Evolutionary conservation across 2,113 vertebrate species (phyloP), one percentile per base, ranked within the genome.

Genomic region (Malurus alboscapulatus): DNA sequence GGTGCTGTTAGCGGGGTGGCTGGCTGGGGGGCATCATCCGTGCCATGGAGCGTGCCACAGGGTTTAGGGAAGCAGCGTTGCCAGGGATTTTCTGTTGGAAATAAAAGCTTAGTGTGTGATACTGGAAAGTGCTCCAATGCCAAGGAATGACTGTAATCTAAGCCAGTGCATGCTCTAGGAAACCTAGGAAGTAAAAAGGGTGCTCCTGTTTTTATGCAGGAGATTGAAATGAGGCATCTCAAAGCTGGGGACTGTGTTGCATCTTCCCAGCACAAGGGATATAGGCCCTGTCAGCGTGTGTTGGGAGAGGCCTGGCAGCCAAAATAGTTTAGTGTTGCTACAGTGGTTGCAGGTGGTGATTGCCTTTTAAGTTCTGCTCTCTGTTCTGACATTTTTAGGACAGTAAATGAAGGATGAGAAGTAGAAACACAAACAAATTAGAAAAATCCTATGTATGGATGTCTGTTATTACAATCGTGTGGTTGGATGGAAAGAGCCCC

Each of bases 311-410:
- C n/a, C 45, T 88, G 92, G 19, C 80, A 94, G 83, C 93, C 86
- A 72, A 40, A 90, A 61, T 54, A 85, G 54, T 48, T 93, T 1
- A 51, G 76, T 63, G 68, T 71, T 81, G 86, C 72, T 88, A 9
- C 2, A 8, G 17, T 20, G 54, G 26, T 71, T 90, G 92, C 83
- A 90, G 86, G 94, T 93, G 90, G 65, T 72, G 88, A 57, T 86
- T 81, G 84, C 86, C 77, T 95, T 93, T 93, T 67, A 88, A 87
- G 92, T 93, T 94, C 65, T 92, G 40, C 65, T 88, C 48, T 93
- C 65, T 84, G 36, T 91, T 90, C 78, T 94, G 93, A 90, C 38
- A 0, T 95, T 96, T 96, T 95, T 71, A 84, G 92, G 90, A 67
- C 86, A 67, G 55, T 59, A 81, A 73, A 75, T 87, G 91, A 93